These are phyloP conservation scores for Canis aureus DNA, from an alignment of 2,113 vertebrate genomes.

Conservation along the genomic window DNA sequence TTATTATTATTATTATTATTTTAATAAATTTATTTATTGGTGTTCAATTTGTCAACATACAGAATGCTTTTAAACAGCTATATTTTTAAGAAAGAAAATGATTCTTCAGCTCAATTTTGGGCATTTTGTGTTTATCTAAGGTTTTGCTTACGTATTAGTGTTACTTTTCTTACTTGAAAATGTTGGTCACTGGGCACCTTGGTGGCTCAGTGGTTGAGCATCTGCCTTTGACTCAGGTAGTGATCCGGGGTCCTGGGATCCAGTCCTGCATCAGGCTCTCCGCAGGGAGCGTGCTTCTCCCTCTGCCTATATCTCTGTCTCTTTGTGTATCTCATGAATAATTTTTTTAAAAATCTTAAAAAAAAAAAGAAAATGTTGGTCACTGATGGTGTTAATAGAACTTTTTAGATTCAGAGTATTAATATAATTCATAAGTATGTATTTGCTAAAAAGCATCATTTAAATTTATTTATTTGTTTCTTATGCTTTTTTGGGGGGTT, in stretches of 20 bases:
- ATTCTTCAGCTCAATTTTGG: not conserved
- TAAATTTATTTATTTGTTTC: not conserved
- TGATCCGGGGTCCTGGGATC: too few relatives aligned
- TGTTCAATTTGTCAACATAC: too few relatives aligned
- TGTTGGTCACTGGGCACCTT: not conserved
- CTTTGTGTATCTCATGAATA: too few relatives aligned
- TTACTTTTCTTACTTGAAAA: not conserved
- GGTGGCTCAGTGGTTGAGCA: too few relatives aligned
- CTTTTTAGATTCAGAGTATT: not conserved
- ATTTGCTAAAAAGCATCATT: not conserved
- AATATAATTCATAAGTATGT: not conserved
- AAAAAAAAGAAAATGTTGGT: not conserved
- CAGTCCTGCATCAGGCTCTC: too few relatives aligned
- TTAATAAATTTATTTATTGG: too few relatives aligned
- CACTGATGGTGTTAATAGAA: not conserved
- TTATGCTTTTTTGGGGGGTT: not conserved
- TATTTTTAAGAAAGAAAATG: not conserved
- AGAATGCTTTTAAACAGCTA: not conserved
- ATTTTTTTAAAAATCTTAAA: too few relatives aligned
- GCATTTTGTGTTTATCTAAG: not conserved
- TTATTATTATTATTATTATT: too few relatives aligned
- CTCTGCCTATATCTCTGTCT: too few relatives aligned
- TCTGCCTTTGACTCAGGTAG: too few relatives aligned
- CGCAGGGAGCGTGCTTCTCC: too few relatives aligned
- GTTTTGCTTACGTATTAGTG: not conserved